Evolutionary conservation across 1,140 invertebrate species (phyloP).

Genomic region (Meteorus sp.): DNA sequence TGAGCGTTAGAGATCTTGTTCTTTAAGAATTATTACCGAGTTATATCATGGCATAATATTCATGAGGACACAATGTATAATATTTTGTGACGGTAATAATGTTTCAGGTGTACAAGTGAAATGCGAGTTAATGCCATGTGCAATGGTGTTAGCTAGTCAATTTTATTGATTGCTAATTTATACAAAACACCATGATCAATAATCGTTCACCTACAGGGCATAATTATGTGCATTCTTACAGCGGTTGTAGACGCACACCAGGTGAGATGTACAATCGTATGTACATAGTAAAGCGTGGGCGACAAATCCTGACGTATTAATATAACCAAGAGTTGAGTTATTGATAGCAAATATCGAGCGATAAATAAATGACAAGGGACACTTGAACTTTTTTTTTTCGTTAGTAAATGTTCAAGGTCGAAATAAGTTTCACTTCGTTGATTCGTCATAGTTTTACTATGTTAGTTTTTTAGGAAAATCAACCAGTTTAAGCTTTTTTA

Average conservation of each 20-base stretch:
- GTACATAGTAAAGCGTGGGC: conserved; percentile 28
- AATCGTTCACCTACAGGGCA: conserved; percentile 31
- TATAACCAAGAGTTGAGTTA: no score
- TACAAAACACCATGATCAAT: conserved; percentile 37
- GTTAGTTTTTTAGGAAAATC: no score
- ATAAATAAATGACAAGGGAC: no score
- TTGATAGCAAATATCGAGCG: no score
- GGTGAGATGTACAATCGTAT: conserved; percentile 23
- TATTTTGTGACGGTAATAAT: conserved; percentile 18
- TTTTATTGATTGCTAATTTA: conserved; percentile 36
- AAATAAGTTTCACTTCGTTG: no score
- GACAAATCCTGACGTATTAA: conserved; percentile 32
- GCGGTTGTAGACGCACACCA: conserved; percentile 21
- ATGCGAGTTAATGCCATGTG: conserved; percentile 8
- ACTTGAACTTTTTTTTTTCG: no score
- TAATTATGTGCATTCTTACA: conserved; percentile 41
- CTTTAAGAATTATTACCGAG: conserved; percentile 1
- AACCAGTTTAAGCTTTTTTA: no score
- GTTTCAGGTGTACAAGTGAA: conserved; percentile 15
- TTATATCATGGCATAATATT: neutral
- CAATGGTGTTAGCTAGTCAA: conserved; percentile 17
- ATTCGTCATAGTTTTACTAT: no score
- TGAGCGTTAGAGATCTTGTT: no score
- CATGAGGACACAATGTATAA: conserved; percentile 6
- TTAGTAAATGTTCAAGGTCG: no score